Evolutionary conservation across 2,888 invertebrate species (phyloP).

Genomic region (Galeruca laticollis): DNA sequence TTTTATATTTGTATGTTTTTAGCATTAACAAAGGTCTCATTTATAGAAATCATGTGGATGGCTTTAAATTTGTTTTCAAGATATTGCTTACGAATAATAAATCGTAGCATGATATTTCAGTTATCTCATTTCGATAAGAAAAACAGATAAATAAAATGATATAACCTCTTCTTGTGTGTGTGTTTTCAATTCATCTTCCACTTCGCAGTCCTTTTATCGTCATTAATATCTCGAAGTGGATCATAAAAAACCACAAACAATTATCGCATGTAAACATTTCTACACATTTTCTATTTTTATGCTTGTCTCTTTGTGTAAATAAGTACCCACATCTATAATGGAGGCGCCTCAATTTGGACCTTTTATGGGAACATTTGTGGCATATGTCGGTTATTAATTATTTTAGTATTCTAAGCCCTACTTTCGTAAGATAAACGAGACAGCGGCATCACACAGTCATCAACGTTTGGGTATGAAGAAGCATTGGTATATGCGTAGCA

Average conservation of each 20-base stretch:
- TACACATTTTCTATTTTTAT: conserved; percentile 31
- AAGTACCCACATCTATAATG: conserved; percentile 27
- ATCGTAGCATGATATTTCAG: background rate
- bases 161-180: conserved; percentile 14
- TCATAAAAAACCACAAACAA: conserved; percentile 47
- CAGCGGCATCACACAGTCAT: background rate
- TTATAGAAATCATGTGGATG: background rate
- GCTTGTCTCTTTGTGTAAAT: conserved; percentile 15
- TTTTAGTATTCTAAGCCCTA: conserved; percentile 7
- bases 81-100: conserved; percentile 6
- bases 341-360: conserved; percentile 31
- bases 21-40: no score
- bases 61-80: background rate
- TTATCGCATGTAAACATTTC: conserved; percentile 42
- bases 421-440: conserved; percentile 11
- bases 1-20: no score
- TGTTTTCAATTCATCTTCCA: conserved; percentile 28
- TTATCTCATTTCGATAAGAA: conserved; percentile 22
- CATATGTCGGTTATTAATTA: conserved; percentile 22
- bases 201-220: conserved; percentile 42
- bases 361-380: conserved; percentile 19
- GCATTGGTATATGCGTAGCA: background rate
- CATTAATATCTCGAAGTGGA: conserved; percentile 47
- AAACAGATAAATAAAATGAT: conserved; percentile 30
- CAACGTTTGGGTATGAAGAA: background rate